Evolutionary conservation across 2,113 vertebrate species (phyloP), one percentile per base, ranked within the genome.

Genomic region (Saccopteryx leptura): DNA sequence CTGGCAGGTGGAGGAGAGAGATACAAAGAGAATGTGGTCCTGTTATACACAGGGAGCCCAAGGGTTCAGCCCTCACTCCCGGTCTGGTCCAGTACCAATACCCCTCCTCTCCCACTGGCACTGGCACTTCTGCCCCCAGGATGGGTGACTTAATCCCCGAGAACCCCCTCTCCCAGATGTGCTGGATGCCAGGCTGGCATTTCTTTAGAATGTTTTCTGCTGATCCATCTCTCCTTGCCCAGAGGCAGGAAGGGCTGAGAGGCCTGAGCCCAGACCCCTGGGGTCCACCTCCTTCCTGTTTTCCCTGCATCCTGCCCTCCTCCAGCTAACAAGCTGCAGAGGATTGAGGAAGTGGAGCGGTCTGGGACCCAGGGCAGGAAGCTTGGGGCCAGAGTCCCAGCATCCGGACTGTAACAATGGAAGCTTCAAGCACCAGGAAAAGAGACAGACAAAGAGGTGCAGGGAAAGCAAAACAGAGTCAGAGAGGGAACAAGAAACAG

Each of bases 251-350:
- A 96, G 96, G 90, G 96, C 93, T 96, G 83, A 89, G 83, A 94
- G 83, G 96, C 95, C 93, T 1, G 0, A 93, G 80, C 93, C 66
- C 96, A 94, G 93, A 95, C 54, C 74, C 96, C 63, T 76, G 78
- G 96, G 90, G 75, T 86, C 95, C 75, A 81, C 91, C 95, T 97
- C 95, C 96, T 97, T 97, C 97, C 95, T 98, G 97, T 97, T 97
- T 97, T 97, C 95, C 98, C 91, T 97, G 95, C 94, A 97, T 97
- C 98, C 97, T 97, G 97, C 96, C 96, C 50, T 80, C 97, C 96
- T 97, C 96, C 88, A 88, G 97, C 98, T 95, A 24, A 86, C 91
- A 86, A 80, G 63, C 93, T 87, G 75, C 84, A 96, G 97, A 97
- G 69, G 94, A 95, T 83, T 95, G 94, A 97, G 96, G 97, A 96